Evolutionary conservation across 2,113 vertebrate species (phyloP).

Genomic region (Myiozetetes cayanensis): DNA sequence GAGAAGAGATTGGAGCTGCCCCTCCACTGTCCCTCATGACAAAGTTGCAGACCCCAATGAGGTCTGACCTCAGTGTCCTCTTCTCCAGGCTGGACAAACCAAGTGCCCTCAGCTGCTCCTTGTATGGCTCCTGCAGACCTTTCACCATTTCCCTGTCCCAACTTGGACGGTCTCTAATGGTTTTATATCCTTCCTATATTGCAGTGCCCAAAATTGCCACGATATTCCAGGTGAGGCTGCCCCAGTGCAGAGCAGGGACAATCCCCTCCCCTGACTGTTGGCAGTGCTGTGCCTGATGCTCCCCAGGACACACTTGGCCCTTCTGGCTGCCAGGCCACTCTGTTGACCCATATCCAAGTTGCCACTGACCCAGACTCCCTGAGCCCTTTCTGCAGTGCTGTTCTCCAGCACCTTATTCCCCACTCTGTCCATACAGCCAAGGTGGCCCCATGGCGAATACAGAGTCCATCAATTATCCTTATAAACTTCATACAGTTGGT

Average conservation of each 20-base stretch:
- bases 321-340: background rate
- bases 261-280: rapidly evolving
- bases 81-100: background rate
- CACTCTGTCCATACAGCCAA: background rate
- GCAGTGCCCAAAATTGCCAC: background rate
- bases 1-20: background rate
- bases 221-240: background rate
- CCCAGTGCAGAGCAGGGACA: background rate
- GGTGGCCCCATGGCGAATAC: background rate
- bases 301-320: background rate
- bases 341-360: background rate
- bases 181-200: background rate
- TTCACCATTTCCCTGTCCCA: background rate
- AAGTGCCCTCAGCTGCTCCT: background rate
- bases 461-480: background rate
- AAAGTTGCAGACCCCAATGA: background rate
- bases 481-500: background rate
- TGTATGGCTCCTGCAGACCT: background rate
- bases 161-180: background rate
- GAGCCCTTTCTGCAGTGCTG: background rate
- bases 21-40: background rate
- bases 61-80: background rate
- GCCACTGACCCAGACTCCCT: background rate
- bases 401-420: background rate
- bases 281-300: background rate